phyloP scores from a whole-genome alignment of 1,140 invertebrate species.

The Amphibalanus amphitrite region DNA sequence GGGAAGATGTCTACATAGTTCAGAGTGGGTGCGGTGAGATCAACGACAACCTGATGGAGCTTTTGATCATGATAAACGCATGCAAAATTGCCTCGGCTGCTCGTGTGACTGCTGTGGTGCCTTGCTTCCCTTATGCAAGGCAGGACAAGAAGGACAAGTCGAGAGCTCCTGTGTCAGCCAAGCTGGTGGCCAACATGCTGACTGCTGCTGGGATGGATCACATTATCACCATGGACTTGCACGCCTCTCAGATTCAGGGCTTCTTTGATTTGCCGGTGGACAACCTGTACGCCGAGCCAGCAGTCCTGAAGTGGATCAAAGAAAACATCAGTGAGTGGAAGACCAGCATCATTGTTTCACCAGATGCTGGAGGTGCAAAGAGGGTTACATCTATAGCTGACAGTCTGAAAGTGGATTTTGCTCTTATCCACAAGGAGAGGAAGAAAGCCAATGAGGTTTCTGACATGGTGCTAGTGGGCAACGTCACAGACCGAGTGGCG shows the following conservation, averaged over 20 bases:
- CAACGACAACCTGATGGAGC: constrained; percentile 98
- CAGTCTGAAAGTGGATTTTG: constrained; percentile 63
- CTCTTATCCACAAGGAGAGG: constrained; percentile 95
- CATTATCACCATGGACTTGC: constrained; percentile 98
- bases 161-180: constrained; percentile 94
- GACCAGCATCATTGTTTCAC: constrained; percentile 92
- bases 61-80: constrained; percentile 99
- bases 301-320: constrained; percentile 96
- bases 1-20: constrained; percentile 98
- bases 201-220: constrained; percentile 96
- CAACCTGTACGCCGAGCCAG: constrained; percentile 96
- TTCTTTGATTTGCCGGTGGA: constrained; percentile 99
- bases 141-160: constrained; percentile 99
- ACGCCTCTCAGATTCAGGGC: constrained; percentile 97
- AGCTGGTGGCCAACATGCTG: constrained; percentile 95
- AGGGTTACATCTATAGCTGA: constrained; percentile 29
- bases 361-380: constrained; percentile 97
- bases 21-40: constrained; percentile 95
- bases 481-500: constrained; percentile 85
- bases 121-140: constrained; percentile 94
- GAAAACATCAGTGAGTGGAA: constrained; percentile 97
- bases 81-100: constrained; percentile 98
- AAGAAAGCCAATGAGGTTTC: constrained; percentile 97
- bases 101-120: constrained; percentile 93
- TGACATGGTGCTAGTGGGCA: constrained; percentile 93